Evolutionary conservation across 2,888 invertebrate genomes (phyloP).

Genomic region (Caenorhabditis panamensis): DNA sequence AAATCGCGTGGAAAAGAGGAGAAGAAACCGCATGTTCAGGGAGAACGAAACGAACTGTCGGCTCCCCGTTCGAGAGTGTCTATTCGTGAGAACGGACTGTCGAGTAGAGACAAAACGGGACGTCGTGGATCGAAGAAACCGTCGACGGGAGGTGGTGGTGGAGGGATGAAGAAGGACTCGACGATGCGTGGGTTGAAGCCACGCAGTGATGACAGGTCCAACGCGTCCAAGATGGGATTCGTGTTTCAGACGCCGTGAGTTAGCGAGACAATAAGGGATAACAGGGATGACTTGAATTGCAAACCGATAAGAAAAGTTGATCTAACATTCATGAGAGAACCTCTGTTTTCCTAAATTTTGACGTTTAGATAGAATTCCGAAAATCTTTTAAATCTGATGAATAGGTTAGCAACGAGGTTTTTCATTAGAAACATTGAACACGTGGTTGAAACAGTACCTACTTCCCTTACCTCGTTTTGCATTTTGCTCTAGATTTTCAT

Average conservation of each 20-base stretch:
- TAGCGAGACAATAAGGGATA: neutral
- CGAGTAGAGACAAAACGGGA: constrained; percentile 14
- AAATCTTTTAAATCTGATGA: too few species aligned
- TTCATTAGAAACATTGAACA: too few species aligned
- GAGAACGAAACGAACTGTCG: constrained; percentile 18
- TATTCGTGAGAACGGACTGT: neutral
- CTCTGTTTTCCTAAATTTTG: too few species aligned
- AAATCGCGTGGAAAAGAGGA: constrained; percentile 30
- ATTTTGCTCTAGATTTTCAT: too few species aligned
- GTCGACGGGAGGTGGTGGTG: too few species aligned
- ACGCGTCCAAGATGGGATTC: too few species aligned
- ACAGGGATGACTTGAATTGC: neutral
- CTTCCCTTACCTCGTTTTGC: too few species aligned
- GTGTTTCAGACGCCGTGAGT: constrained; percentile 15
- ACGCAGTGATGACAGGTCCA: neutral
- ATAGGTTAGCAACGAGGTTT: too few species aligned
- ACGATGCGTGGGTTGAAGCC: constrained; percentile 11
- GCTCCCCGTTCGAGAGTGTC: neutral
- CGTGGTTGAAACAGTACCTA: too few species aligned
- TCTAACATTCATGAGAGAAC: too few species aligned
- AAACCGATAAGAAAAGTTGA: neutral
- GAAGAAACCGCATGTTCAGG: constrained; percentile 7
- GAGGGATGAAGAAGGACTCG: constrained; percentile 5
- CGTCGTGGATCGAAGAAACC: constrained; percentile 19
- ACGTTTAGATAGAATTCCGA: too few species aligned